A percentile compares a stretch with the other conserved stretches of the same genome.
These are phyloP conservation scores for Ctenopoma kingsleyae DNA, from an alignment of 2,797 vertebrate genomes.

Conservation along the genomic window DNA sequence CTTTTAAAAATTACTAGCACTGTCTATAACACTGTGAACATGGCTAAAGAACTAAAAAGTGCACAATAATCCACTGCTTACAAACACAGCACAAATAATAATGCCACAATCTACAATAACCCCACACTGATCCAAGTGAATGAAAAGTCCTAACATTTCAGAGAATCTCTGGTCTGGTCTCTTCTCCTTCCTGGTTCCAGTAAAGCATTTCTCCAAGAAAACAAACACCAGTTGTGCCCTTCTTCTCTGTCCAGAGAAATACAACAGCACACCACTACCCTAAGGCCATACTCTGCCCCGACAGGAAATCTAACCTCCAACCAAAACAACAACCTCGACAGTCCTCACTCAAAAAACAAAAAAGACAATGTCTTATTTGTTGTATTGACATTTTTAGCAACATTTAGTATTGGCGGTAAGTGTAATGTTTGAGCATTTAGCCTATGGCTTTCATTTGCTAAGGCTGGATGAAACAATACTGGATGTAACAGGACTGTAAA, in stretches of 20 bases:
- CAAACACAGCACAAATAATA: slow-evolving; percentile 16
- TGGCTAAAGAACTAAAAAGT: neutral
- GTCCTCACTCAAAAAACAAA: slow-evolving; percentile 62
- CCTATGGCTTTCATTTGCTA: slow-evolving; percentile 3
- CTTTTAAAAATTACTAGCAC: slow-evolving; percentile 12
- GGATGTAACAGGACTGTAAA: slow-evolving; percentile 62
- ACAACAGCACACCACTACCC: slow-evolving; percentile 70
- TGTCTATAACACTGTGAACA: neutral
- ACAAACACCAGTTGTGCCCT: slow-evolving; percentile 78
- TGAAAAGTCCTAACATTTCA: slow-evolving; percentile 24
- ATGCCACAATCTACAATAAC: neutral
- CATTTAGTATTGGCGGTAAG: slow-evolving; percentile 26
- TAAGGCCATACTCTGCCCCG: slow-evolving; percentile 62
- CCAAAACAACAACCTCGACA: slow-evolving; percentile 70
- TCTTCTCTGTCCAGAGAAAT: slow-evolving; percentile 75
- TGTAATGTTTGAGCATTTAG: slow-evolving; percentile 9
- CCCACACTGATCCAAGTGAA: neutral
- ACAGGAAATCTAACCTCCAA: slow-evolving; percentile 80
- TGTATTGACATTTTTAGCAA: slow-evolving; percentile 11
- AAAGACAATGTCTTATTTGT: slow-evolving; percentile 45
- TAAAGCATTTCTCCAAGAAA: slow-evolving; percentile 65
- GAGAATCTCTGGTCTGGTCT: slow-evolving; percentile 35
- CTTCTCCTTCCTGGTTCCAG: slow-evolving; percentile 58
- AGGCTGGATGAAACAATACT: neutral
- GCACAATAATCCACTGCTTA: slow-evolving; percentile 10